These are phyloP conservation scores for Rotaria sp. DNA, from an alignment of 2,888 invertebrate genomes.

Conservation along the genomic window DNA sequence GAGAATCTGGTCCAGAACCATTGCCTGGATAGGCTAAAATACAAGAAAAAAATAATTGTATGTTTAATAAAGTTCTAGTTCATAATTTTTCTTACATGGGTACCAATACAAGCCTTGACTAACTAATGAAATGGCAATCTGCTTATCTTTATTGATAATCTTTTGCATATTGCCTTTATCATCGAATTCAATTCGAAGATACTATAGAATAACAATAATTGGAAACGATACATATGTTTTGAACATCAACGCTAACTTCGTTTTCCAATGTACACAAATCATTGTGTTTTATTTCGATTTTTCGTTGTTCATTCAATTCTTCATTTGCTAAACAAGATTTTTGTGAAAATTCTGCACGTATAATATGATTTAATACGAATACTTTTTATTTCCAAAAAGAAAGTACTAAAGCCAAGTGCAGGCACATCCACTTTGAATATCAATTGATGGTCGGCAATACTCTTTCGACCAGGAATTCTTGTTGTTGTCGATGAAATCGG, in stretches of 20 bases:
- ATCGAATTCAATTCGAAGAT: background rate
- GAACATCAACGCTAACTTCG: too few species aligned
- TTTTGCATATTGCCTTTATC: background rate
- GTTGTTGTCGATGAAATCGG: background rate
- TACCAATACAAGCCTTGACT: background rate
- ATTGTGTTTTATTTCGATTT: too few species aligned
- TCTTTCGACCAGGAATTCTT: background rate
- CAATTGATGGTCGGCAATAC: background rate
- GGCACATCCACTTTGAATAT: background rate
- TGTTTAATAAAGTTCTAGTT: background rate
- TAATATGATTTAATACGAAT: background rate
- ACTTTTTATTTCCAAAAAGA: background rate
- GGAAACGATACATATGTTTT: too few species aligned
- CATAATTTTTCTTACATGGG: background rate
- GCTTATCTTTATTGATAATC: background rate
- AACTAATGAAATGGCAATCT: background rate
- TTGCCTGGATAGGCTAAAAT: conserved; percentile 62
- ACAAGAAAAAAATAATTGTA: background rate
- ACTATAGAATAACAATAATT: background rate
- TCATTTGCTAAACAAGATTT: too few species aligned
- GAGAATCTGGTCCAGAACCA: conserved; percentile 61
- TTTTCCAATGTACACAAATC: too few species aligned
- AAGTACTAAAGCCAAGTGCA: background rate
- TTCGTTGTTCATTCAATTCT: background rate
- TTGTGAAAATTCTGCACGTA: too few species aligned